Conservation (phyloP, 2,113 vertebrate genomes). For the Grammomys dolichurus region DNA sequence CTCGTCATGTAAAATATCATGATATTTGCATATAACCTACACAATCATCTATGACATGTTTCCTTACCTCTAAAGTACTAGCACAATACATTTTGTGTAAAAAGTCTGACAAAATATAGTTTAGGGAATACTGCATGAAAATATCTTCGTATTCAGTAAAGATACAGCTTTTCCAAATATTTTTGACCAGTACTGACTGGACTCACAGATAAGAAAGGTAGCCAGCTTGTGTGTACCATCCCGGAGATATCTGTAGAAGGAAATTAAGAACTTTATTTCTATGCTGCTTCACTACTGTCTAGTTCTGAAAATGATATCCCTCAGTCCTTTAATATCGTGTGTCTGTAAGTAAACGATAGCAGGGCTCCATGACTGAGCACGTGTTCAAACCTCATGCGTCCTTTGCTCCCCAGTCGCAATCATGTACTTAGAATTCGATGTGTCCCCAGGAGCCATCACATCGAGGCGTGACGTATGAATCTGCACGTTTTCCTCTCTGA, state of each 20-base stretch:
- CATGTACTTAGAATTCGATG: neutral
- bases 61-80: neutral
- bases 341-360: neutral
- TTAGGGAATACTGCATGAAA: neutral
- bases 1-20: neutral
- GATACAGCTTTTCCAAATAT: neutral
- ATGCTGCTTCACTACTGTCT: neutral
- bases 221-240: neutral
- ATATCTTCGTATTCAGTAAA: neutral
- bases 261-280: slow-evolving; percentile 1
- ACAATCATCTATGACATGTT: neutral
- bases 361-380: neutral
- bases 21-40: neutral
- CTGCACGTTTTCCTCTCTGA: neutral
- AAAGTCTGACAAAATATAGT: neutral
- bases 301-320: slow-evolving; percentile 32
- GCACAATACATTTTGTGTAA: neutral
- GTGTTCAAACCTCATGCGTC: slow-evolving; percentile 1
- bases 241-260: neutral
- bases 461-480: neutral
- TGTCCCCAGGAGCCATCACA: neutral
- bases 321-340: slow-evolving; percentile 6
- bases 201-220: neutral
- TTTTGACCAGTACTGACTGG: neutral
- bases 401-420: slow-evolving; percentile 1